Conservation (phyloP, 2,888 invertebrate genomes). For the Baronia brevicornis region DNA sequence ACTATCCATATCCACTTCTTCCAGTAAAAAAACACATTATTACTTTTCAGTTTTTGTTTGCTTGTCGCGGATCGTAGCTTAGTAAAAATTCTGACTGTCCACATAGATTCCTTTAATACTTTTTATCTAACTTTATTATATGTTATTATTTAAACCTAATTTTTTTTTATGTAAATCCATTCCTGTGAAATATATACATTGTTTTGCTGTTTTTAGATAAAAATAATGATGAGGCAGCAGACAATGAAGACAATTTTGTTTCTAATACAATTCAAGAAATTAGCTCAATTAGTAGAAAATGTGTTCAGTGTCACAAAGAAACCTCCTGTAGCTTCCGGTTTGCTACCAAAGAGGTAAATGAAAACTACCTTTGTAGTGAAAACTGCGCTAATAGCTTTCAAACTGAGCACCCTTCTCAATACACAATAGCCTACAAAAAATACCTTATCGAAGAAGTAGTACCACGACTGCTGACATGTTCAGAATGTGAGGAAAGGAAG, state of each 20-base stretch:
- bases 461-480: slow-evolving; percentile 42
- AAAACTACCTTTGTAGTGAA: slow-evolving; percentile 59
- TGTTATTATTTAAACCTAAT: no score
- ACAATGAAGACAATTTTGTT: slow-evolving; percentile 39
- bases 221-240: slow-evolving; percentile 66
- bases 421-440: slow-evolving; percentile 43
- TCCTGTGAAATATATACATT: not conserved
- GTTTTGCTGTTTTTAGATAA: slow-evolving; percentile 44
- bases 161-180: no score
- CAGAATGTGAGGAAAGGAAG: slow-evolving; percentile 62
- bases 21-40: no score
- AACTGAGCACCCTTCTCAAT: slow-evolving; percentile 44
- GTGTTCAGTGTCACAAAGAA: slow-evolving; percentile 58
- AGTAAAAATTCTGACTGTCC: no score
- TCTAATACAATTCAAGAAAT: slow-evolving; percentile 59
- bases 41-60: no score
- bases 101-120: no score
- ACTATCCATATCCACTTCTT: no score
- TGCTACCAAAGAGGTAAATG: slow-evolving; percentile 37
- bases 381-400: slow-evolving; percentile 65
- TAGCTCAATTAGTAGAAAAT: slow-evolving; percentile 43
- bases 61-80: no score
- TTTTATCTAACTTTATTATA: no score
- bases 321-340: slow-evolving; percentile 48
- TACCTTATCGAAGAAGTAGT: slow-evolving; percentile 57